Percentiles rank a stretch among this genome's conserved stretches.
Evolutionary conservation across 2,888 invertebrate genomes (phyloP).

Genomic region (Serrognathus titanus): DNA sequence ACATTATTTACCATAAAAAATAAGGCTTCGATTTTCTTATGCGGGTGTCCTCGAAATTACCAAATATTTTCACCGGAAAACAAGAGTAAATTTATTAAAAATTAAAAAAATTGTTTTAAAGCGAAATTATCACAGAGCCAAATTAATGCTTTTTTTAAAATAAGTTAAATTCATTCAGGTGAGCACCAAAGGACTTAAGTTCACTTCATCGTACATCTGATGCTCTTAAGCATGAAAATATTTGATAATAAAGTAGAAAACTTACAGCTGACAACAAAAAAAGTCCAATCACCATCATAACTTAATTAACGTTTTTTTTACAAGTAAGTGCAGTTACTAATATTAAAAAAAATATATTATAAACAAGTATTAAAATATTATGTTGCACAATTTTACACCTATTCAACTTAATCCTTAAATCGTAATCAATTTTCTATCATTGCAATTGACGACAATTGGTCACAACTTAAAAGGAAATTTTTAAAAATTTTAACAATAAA

Average conservation of each 20-base stretch:
- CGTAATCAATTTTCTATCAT: too few relatives aligned
- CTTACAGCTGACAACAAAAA: conserved; percentile 4
- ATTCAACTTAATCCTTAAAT: too few relatives aligned
- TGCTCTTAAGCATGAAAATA: conserved; percentile 7
- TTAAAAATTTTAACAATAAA: too few relatives aligned
- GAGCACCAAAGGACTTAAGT: too few relatives aligned
- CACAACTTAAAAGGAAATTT: too few relatives aligned
- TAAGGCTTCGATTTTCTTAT: conserved; percentile 26
- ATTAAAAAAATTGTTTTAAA: conserved; percentile 22
- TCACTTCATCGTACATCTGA: neutral
- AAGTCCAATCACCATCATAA: conserved; percentile 15
- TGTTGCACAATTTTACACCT: conserved; percentile 8
- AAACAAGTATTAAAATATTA: conserved; percentile 14
- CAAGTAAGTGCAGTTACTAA: conserved; percentile 4
- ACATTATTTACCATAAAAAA: conserved; percentile 23
- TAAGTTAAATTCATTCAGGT: too few relatives aligned
- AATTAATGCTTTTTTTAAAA: conserved; percentile 7
- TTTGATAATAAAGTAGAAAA: conserved; percentile 11
- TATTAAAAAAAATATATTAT: conserved; percentile 5
- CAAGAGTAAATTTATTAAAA: neutral
- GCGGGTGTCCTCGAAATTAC: conserved; percentile 17
- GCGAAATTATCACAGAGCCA: conserved; percentile 39
- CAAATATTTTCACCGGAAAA: conserved; percentile 17
- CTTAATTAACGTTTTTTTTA: conserved; percentile 8
- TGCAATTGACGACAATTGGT: too few relatives aligned